Base-by-base conservation (phyloP, 1,140 invertebrate species). In the Tetragonula clypearis region DNA sequence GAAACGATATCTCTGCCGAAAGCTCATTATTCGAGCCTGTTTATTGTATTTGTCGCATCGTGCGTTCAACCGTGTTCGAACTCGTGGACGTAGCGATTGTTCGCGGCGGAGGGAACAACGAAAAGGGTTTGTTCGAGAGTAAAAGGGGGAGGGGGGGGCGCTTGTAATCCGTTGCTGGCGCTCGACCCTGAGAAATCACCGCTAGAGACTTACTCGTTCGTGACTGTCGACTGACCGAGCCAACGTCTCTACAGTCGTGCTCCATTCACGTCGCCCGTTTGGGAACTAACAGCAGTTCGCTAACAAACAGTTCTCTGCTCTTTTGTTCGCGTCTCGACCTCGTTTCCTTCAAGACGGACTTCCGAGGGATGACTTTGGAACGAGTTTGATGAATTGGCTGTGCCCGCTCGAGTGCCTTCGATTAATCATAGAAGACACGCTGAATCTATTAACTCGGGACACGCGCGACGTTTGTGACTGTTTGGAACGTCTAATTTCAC, bases 111-210 rank as follows among this genome's bases (percentile, higher is more conserved):
- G 72, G n/a, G 78, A 73, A 58, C 74, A 30, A 81, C 66, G 82
- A 80, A 30, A 85, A 86, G 83, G 79, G 58, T 55, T 68, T 56
- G 76, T 66, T 80, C 72, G 72, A 85, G 84, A 71, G 87, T 55
- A 75, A 79, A 87, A 79, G 49, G 85, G 30, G 75, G 19, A 56
- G 26, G 15, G 26, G 15, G 26, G 1, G 65, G 41, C 30, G 75
- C 19, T 62, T 17, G 71, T 83, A 88, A 88, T 88, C 76, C 84
- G 66, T 23, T 79, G 76, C 53, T 73, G 71, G 58, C 49, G 56
- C 62, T 88, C 74, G 78, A 86, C 83, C 85, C 79, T 86, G 87
- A 79, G 79, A 86, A 88, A 86, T 81, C 72, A 75, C 49, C 56
- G 79, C 74, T 72, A 71, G 75, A 86, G 71, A 30, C 21, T 65